These are phyloP conservation scores for Acanthurus leucopareius DNA, from an alignment of 2,797 vertebrate genomes.

Conservation along the genomic window DNA sequence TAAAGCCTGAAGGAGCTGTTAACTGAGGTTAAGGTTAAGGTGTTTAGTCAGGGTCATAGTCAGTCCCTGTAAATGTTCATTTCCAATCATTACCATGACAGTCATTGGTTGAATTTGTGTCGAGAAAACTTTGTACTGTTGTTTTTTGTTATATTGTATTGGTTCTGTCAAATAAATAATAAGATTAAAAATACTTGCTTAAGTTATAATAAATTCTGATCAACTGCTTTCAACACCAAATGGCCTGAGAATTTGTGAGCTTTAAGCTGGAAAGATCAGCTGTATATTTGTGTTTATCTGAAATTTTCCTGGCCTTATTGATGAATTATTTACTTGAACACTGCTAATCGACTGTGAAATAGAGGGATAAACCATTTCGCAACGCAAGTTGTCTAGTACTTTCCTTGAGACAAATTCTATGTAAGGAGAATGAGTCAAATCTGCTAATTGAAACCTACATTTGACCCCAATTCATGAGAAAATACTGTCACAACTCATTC, in stretches of 20 bases:
- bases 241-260: background rate
- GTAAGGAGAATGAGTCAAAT: background rate
- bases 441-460: background rate
- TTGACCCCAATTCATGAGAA: conserved; percentile 30
- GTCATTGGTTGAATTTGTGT: background rate
- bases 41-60: background rate
- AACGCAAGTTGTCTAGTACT: background rate
- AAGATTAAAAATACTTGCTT: conserved; percentile 11
- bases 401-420: background rate
- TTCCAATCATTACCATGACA: conserved; percentile 19
- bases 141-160: background rate
- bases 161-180: conserved; percentile 16
- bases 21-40: too few species aligned
- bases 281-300: too few species aligned
- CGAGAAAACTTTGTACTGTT: conserved; percentile 8
- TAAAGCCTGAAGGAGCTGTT: background rate
- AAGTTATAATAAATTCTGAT: conserved; percentile 30
- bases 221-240: conserved; percentile 21
- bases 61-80: background rate
- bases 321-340: conserved; percentile 21
- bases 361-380: background rate
- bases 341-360: conserved; percentile 38
- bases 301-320: background rate
- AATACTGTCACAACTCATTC: conserved; percentile 15
- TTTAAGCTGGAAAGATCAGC: background rate